These are phyloP conservation scores for Fregata magnificens DNA, from an alignment of 2,113 vertebrate genomes.

Conservation along the genomic window DNA sequence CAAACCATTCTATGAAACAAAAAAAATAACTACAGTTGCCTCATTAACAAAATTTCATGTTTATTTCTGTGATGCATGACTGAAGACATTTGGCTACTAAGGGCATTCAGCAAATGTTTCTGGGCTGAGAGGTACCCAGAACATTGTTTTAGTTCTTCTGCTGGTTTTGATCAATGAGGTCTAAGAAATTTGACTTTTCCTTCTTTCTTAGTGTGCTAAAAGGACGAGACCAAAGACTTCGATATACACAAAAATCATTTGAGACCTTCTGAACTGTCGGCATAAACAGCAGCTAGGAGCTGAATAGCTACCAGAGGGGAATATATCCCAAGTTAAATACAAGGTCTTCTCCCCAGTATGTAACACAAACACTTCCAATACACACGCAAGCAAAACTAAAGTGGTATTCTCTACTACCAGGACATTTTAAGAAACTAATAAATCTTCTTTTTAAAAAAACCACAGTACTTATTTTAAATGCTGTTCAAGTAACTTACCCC, in stretches of 20 bases:
- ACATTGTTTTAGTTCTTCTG: not conserved
- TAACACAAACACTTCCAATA: not conserved
- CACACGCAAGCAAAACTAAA: not conserved
- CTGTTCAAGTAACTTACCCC: not conserved
- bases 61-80: not conserved
- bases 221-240: not conserved
- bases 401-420: not conserved
- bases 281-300: not conserved
- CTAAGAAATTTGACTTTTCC: not conserved
- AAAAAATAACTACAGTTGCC: not conserved
- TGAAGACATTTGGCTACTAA: not conserved
- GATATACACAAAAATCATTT: not conserved
- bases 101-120: not conserved
- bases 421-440: not conserved
- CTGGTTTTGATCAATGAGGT: not conserved
- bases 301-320: not conserved
- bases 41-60: rapidly evolving
- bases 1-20: not conserved
- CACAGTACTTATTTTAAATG: not conserved
- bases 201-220: not conserved
- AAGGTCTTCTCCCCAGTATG: not conserved
- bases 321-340: not conserved
- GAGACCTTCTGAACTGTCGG: not conserved
- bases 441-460: not conserved
- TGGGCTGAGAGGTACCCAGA: not conserved